These are phyloP conservation scores for Sicus ferrugineus DNA, from an alignment of 2,888 invertebrate species.

Conservation along the genomic window DNA sequence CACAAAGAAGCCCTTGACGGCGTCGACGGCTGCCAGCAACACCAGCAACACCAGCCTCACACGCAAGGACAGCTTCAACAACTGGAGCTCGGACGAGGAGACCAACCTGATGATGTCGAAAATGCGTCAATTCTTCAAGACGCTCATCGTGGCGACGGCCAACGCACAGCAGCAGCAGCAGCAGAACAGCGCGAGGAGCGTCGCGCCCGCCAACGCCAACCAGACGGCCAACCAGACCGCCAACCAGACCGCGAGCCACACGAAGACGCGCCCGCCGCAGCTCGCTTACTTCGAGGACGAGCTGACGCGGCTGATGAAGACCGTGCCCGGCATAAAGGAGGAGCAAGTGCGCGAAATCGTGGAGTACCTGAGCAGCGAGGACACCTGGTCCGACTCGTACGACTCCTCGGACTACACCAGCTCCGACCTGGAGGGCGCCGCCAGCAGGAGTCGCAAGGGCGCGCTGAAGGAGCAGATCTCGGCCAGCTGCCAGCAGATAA, in stretches of 20 bases:
- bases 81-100: conserved; percentile 94
- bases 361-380: conserved; percentile 90
- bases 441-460: conserved; percentile 68
- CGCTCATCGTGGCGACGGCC: conserved; percentile 78
- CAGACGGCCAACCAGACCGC: conserved; percentile 53
- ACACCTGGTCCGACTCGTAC: conserved; percentile 93
- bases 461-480: conserved; percentile 85
- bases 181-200: conserved; percentile 44
- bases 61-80: conserved; percentile 89
- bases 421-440: conserved; percentile 76
- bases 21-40: conserved; percentile 61
- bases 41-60: conserved; percentile 66
- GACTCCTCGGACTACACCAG: conserved; percentile 93
- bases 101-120: conserved; percentile 95
- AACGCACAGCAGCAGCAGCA: conserved; percentile 62
- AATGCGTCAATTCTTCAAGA: conserved; percentile 92
- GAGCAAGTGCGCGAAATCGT: conserved; percentile 92
- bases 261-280: conserved; percentile 81
- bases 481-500: conserved; percentile 87
- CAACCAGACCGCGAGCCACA: conserved; percentile 62
- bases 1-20: conserved; percentile 34
- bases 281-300: conserved; percentile 89
- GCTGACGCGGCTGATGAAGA: conserved; percentile 89
- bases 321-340: conserved; percentile 88
- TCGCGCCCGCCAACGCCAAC: conserved; percentile 42